Conservation (phyloP, 2,888 invertebrate genomes). For the Argyra leucocephala region DNA sequence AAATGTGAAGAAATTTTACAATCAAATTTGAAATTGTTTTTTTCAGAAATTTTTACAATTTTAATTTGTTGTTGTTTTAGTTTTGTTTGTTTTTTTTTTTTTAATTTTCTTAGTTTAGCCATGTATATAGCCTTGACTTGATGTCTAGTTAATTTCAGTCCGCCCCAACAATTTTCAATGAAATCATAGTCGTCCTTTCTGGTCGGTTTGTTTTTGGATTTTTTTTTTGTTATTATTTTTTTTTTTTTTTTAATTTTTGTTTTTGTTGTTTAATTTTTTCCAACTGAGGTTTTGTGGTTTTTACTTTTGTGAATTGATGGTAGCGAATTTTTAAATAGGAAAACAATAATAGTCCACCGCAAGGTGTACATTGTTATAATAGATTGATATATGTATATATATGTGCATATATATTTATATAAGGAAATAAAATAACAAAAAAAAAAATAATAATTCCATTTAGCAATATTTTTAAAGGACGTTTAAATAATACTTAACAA, state of each 20-base stretch:
- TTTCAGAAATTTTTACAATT: too few relatives aligned
- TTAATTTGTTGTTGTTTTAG: too few relatives aligned
- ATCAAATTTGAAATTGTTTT: too few relatives aligned
- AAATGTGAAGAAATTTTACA: too few relatives aligned
- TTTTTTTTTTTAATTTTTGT: not conserved
- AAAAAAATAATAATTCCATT: not conserved
- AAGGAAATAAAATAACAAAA: not conserved
- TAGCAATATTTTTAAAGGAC: not conserved
- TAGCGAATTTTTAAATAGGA: conserved; percentile 1
- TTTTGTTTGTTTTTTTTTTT: too few relatives aligned
- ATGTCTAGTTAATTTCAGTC: not conserved
- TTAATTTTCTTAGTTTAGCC: too few relatives aligned
- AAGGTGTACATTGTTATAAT: not conserved
- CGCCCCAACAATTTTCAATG: not conserved
- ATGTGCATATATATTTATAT: not conserved
- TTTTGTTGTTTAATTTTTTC: not conserved
- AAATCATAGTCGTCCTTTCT: not conserved
- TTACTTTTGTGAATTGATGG: conserved; percentile 6
- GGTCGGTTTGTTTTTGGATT: not conserved
- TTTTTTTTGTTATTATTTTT: not conserved
- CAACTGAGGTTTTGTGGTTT: conserved; percentile 3
- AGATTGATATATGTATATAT: too few relatives aligned
- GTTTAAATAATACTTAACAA: conserved; percentile 6
- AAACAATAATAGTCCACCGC: not conserved
- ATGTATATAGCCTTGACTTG: not conserved